Evolutionary conservation across 53 echinoderm and acorn worm genomes (phyloP).

Genomic region (Antedon mediterranea): DNA sequence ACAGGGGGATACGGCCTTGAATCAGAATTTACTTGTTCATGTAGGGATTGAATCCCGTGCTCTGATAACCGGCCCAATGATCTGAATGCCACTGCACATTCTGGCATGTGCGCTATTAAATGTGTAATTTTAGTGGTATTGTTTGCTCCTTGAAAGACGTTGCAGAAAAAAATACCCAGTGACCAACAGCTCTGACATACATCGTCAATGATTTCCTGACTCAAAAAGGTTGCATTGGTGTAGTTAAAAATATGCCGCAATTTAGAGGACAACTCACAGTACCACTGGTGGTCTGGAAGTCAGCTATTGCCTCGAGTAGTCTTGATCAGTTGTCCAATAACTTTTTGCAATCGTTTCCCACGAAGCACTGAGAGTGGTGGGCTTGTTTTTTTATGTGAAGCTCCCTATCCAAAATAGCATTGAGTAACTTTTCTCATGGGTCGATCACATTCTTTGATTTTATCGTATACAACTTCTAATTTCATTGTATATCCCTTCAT

Average conservation of each 20-base stretch:
- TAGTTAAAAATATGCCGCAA: too few relatives aligned
- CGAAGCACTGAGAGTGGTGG: conserved; percentile 25
- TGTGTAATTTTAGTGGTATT: conserved; percentile 10
- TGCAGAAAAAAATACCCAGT: conserved; percentile 1
- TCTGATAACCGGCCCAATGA: conserved; percentile 7
- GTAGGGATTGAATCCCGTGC: conserved; percentile 14
- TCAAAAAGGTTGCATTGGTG: too few relatives aligned
- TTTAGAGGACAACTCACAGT: too few relatives aligned
- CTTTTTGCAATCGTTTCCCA: conserved; percentile 29
- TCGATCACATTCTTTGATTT: conserved; percentile 7
- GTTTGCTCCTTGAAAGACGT: too few relatives aligned
- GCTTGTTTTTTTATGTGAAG: conserved; percentile 23
- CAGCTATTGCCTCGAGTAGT: too few relatives aligned
- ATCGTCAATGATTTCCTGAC: too few relatives aligned
- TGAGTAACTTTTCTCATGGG: conserved; percentile 9
- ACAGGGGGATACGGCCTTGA: conserved; percentile 1
- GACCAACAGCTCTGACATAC: too few relatives aligned
- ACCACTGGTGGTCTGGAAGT: too few relatives aligned
- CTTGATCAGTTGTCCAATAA: background rate
- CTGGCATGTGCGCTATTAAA: conserved; percentile 9
- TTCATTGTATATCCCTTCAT: background rate
- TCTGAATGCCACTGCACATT: background rate
- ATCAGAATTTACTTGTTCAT: conserved; percentile 15
- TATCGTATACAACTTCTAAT: conserved; percentile 13
- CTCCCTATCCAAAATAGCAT: conserved; percentile 16